These are phyloP conservation scores for Watsonalla binaria DNA, from an alignment of 2,888 invertebrate species.

Conservation along the genomic window DNA sequence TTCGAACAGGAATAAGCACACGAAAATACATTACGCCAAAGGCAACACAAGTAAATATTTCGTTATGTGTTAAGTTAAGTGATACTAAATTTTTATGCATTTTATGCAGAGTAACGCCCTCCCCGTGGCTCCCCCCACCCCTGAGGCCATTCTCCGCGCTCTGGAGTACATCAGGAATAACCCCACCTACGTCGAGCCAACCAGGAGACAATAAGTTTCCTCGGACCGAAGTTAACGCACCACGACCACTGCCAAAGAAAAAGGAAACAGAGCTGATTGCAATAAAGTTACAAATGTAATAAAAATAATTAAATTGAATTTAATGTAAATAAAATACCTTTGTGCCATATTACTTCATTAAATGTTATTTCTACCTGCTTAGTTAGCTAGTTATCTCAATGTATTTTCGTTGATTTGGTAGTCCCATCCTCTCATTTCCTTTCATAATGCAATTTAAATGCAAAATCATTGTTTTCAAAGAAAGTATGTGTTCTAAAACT, in stretches of 20 bases:
- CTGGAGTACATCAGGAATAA: conserved; percentile 42
- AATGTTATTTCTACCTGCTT: too few species aligned
- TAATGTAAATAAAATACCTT: conserved; percentile 3
- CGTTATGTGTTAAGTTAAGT: not conserved
- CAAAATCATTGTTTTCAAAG: too few species aligned
- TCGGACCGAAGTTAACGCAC: conserved; percentile 11
- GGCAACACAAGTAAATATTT: too few species aligned
- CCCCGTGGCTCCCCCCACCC: conserved; percentile 44
- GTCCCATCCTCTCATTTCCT: too few species aligned
- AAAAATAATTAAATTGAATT: not conserved
- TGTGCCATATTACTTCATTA: too few species aligned
- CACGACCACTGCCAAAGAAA: conserved; percentile 5
- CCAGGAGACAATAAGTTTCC: not conserved
- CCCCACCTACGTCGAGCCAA: conserved; percentile 9
- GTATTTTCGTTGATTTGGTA: too few species aligned
- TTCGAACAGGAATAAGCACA: too few species aligned
- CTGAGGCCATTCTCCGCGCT: conserved; percentile 43
- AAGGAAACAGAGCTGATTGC: not conserved
- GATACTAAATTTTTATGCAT: not conserved
- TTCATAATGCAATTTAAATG: too few species aligned
- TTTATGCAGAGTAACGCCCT: conserved; percentile 35
- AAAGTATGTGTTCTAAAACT: too few species aligned
- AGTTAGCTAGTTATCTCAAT: too few species aligned
- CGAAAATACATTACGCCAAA: too few species aligned
- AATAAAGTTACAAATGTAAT: not conserved